A percentile compares a stretch with the other conserved stretches of the same genome.
These are phyloP conservation scores for Gnathonemus echidnorhynchus DNA, from an alignment of 2,113 vertebrate genomes.

Conservation along the genomic window DNA sequence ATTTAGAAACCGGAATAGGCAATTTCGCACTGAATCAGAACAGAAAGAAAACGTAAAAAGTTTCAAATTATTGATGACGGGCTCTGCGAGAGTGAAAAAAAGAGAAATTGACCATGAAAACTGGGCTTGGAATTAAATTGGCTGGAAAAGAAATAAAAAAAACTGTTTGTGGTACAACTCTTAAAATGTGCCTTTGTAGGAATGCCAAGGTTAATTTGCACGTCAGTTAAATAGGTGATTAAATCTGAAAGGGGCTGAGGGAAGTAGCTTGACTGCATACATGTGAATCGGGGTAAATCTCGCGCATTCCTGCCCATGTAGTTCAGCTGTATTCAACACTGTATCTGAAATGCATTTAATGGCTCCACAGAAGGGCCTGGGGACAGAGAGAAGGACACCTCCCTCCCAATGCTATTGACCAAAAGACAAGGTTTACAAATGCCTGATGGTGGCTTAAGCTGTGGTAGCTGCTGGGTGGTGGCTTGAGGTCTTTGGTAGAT, in stretches of 20 bases:
- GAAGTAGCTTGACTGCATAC: conserved; percentile 42
- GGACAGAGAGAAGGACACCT: neutral
- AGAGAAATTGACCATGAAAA: conserved; percentile 75
- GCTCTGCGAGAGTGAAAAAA: conserved; percentile 65
- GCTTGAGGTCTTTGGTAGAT: neutral
- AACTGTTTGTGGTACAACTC: conserved; percentile 44
- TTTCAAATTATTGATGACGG: conserved; percentile 70
- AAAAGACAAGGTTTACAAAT: neutral
- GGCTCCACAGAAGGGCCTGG: neutral
- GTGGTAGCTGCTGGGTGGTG: neutral
- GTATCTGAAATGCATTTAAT: conserved; percentile 8
- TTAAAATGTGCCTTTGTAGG: conserved; percentile 51
- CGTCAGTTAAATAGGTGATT: conserved; percentile 58
- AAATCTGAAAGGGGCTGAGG: conserved; percentile 44
- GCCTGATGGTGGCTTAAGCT: neutral
- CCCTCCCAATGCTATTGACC: neutral
- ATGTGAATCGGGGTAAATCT: conserved; percentile 24
- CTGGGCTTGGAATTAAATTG: conserved; percentile 64
- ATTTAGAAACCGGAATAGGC: conserved; percentile 63
- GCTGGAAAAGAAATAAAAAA: conserved; percentile 47
- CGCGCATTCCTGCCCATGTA: neutral
- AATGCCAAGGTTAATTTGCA: conserved; percentile 61
- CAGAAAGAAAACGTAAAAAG: conserved; percentile 65
- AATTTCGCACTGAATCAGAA: conserved; percentile 61
- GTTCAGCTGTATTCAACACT: neutral